Evolutionary conservation across 2,797 vertebrate species (phyloP).

Genomic region (Eutrigla gurnardus): DNA sequence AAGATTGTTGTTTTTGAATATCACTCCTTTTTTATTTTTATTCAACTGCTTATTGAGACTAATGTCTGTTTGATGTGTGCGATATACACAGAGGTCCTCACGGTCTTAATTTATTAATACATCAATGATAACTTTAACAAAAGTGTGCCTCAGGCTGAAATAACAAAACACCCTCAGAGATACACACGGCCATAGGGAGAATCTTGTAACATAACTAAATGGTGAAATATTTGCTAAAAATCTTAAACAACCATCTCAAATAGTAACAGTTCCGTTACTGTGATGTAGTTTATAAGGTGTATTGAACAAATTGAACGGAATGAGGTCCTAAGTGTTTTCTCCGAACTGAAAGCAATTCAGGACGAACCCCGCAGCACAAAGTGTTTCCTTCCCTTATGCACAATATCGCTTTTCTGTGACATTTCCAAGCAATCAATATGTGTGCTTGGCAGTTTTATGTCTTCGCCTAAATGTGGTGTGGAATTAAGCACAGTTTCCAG

Average conservation of each 20-base stretch:
- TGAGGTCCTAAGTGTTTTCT: conserved; percentile 42
- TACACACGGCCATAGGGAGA: neutral
- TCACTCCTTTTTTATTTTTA: neutral
- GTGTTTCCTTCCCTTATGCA: conserved; percentile 37
- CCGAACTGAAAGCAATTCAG: conserved; percentile 44
- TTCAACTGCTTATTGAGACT: neutral
- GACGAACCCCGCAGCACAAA: conserved; percentile 30
- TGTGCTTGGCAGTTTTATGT: conserved; percentile 30
- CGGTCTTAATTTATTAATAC: conserved; percentile 33
- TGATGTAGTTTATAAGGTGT: conserved; percentile 19
- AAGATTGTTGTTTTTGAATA: neutral
- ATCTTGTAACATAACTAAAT: neutral
- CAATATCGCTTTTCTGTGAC: conserved; percentile 45
- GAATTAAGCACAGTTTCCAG: conserved; percentile 24
- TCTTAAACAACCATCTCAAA: conserved; percentile 24
- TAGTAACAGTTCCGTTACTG: conserved; percentile 24
- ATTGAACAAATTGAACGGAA: conserved; percentile 38
- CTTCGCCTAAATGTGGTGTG: conserved; percentile 19
- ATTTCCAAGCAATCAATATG: conserved; percentile 42
- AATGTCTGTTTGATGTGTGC: neutral
- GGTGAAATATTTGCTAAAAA: conserved; percentile 11
- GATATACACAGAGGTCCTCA: conserved; percentile 3
- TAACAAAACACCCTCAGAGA: neutral
- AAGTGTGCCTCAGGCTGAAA: conserved; percentile 14
- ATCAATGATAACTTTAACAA: conserved; percentile 14